Evolutionary conservation across 1,140 invertebrate genomes (phyloP).

Genomic region (Lordiphosa stackelbergi): DNA sequence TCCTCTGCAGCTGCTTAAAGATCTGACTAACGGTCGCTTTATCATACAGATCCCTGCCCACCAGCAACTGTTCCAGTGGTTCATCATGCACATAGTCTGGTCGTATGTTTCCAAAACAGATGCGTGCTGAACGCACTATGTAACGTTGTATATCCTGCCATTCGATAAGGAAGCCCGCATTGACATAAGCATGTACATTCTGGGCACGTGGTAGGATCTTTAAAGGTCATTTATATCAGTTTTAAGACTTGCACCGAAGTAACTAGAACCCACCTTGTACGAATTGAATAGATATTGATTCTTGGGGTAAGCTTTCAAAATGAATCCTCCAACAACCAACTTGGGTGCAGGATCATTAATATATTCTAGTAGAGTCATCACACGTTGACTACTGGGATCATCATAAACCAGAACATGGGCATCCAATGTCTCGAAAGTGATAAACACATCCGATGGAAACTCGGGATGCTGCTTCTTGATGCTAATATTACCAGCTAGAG

Average conservation of each 20-base stretch:
- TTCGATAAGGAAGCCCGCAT: conserved; percentile 85
- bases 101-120: conserved; percentile 84
- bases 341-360: conserved; percentile 39
- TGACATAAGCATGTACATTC: conserved; percentile 90
- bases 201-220: conserved; percentile 83
- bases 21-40: conserved; percentile 34
- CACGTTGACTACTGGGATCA: conserved; percentile 20
- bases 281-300: conserved; percentile 53
- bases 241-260: no score
- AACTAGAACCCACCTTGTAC: conserved; percentile 79
- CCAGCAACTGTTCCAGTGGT: conserved; percentile 82
- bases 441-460: conserved; percentile 88
- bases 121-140: conserved; percentile 45
- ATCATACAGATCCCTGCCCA: conserved; percentile 79
- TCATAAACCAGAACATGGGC: conserved; percentile 77
- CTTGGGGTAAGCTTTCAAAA: conserved; percentile 49
- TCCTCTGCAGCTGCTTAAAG: conserved; percentile 38
- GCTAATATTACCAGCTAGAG: conserved; percentile 87
- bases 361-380: conserved; percentile 46
- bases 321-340: conserved; percentile 54
- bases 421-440: conserved; percentile 83
- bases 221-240: conserved; percentile 21
- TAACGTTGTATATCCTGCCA: conserved; percentile 57
- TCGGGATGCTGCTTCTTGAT: conserved; percentile 84
- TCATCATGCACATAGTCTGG: conserved; percentile 84